phyloP scores from a whole-genome alignment of 1,140 invertebrate species.

The Eriocheir sinensis region DNA sequence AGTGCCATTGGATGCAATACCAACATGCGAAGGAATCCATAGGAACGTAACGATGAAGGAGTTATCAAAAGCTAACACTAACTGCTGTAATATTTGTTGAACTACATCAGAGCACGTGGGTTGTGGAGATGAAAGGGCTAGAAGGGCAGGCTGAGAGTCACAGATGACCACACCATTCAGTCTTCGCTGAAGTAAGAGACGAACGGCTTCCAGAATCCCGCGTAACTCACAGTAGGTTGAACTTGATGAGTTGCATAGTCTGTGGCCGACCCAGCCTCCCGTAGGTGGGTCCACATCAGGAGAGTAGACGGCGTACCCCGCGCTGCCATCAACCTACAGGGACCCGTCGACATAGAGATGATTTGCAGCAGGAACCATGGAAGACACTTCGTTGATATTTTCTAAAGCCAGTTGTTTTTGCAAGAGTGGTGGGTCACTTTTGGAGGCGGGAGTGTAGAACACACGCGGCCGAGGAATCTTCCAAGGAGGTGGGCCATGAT shows the following conservation, averaged over 20 bases:
- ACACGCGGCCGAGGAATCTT: background rate
- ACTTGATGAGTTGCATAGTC: too few species aligned
- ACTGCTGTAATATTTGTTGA: slow-evolving; percentile 4
- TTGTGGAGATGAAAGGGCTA: too few species aligned
- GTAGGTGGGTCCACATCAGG: background rate
- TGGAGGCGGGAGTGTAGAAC: too few species aligned
- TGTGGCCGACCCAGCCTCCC: background rate
- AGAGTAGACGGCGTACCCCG: background rate
- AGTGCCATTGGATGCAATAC: slow-evolving; percentile 2
- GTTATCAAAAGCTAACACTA: background rate
- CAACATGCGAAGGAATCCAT: too few species aligned
- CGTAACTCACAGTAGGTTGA: too few species aligned
- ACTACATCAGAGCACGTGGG: background rate
- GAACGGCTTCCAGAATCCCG: slow-evolving; percentile 6
- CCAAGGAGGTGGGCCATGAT: slow-evolving; percentile 32
- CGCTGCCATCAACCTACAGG: slow-evolving; percentile 7
- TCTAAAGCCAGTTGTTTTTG: too few species aligned
- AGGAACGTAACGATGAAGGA: too few species aligned
- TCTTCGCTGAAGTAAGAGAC: background rate
- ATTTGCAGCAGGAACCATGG: too few species aligned
- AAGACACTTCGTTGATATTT: too few species aligned
- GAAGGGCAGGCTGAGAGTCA: slow-evolving; percentile 50
- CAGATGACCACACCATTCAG: slow-evolving; percentile 54
- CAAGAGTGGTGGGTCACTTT: too few species aligned
- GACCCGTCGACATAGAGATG: background rate